These are phyloP conservation scores for Proteles cristata DNA, from an alignment of 2,113 vertebrate species.

Conservation along the genomic window DNA sequence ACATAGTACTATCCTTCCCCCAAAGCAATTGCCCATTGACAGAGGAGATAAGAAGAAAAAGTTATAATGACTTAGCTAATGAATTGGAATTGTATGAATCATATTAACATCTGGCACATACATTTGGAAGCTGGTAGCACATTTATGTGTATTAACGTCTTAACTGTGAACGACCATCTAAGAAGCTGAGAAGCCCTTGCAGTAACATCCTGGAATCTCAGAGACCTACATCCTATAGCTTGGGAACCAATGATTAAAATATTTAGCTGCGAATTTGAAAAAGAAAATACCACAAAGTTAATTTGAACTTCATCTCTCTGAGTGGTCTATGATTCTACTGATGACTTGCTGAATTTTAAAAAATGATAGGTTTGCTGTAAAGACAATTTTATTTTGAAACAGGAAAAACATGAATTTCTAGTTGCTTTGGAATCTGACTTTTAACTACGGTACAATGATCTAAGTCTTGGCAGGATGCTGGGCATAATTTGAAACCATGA, in stretches of 20 bases:
- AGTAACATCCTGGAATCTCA: neutral
- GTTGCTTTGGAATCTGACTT: conserved; percentile 52
- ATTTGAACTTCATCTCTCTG: conserved; percentile 45
- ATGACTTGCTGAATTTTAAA: conserved; percentile 34
- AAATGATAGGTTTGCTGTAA: conserved; percentile 40
- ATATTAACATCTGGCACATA: neutral
- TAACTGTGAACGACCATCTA: neutral
- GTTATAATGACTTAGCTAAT: neutral
- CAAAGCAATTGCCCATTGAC: neutral
- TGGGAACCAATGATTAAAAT: neutral
- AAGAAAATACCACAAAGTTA: conserved; percentile 54
- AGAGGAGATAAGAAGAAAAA: conserved; percentile 1
- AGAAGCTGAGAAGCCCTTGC: neutral
- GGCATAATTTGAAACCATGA: conserved; percentile 58
- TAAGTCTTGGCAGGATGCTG: conserved; percentile 57
- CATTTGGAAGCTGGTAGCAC: neutral
- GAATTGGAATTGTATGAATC: neutral
- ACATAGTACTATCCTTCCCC: neutral
- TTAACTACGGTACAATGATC: conserved; percentile 14
- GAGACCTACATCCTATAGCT: neutral
- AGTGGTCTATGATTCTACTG: conserved; percentile 53
- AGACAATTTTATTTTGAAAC: conserved; percentile 48
- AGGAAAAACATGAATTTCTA: conserved; percentile 60
- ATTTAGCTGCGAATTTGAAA: conserved; percentile 33
- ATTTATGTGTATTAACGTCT: neutral